Base-by-base conservation (phyloP, 1,140 invertebrate genomes). In the Drosophila subobscura region DNA sequence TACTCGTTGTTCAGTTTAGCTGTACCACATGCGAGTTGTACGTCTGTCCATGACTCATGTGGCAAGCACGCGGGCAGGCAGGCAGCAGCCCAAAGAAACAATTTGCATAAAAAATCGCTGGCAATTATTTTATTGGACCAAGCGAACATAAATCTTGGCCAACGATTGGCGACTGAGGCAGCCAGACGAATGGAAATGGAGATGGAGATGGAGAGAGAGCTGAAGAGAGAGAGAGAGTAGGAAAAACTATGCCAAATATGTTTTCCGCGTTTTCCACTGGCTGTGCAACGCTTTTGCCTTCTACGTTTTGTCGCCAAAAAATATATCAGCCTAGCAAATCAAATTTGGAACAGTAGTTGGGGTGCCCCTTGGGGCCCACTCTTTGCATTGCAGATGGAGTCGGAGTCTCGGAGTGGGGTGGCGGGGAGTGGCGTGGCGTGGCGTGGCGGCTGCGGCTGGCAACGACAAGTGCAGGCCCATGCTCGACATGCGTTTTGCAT, bases 71-170 rank as follows among this genome's bases (percentile, higher is more conserved):
- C 29, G 3, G 25, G 4, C 25, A 4, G 10, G 3, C 33, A 37
- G 33, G 33, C 33, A 12, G 33, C 33, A 37, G 33, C 33, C 33
- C 49, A 57, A 42, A 64, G 65, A 79, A 90, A 79, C 77, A 75
- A 90, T 90, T 90, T 90, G 79, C 88, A 90, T 90, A 85, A 88
- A 90, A 90, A 88, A 89, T 90, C 81, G 72, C 74, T 88, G 68
- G 88, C 88, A 90, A 90, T 90, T 85, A 90, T 90, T 90, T 90
- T 90, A 90, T 90, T 90, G 88, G 83, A 88, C 77, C 85, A 72
- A 77, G 67, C 79, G 83, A 79, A 88, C 83, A 81, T 90, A 90
- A 90, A 90, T 90, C 88, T 90, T 72, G 52, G 51, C 57, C 67
- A 85, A 64, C 67, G 60, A 77, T 64, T 68, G 57, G 25, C 3